These are phyloP conservation scores for Battus philenor DNA, from an alignment of 1,140 invertebrate species.

Conservation along the genomic window DNA sequence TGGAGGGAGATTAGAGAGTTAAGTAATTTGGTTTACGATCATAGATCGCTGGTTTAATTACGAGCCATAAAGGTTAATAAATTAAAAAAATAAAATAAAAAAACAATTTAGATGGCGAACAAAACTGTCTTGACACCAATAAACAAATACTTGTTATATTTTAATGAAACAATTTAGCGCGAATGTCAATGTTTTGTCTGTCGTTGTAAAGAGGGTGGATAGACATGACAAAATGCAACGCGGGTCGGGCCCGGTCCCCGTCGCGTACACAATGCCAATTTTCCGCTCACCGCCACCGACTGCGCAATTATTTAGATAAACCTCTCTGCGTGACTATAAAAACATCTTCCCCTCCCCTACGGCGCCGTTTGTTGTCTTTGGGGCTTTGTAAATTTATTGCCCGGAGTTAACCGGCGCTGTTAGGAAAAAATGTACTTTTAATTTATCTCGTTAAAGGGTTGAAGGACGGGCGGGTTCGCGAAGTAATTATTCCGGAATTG, in stretches of 20 bases:
- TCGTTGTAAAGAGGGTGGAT: slow-evolving; percentile 28
- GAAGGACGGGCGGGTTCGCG: slow-evolving; percentile 68
- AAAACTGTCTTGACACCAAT: neutral
- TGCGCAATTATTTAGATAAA: slow-evolving; percentile 75
- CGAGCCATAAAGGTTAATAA: no score
- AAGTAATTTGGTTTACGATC: no score
- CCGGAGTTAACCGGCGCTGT: slow-evolving; percentile 60
- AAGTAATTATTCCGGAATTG: slow-evolving; percentile 74
- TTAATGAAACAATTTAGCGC: slow-evolving; percentile 9
- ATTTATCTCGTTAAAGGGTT: slow-evolving; percentile 76
- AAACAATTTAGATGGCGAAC: no score
- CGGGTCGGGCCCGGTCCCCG: slow-evolving; percentile 23
- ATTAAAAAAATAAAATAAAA: no score
- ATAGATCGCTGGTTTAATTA: no score
- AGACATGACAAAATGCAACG: slow-evolving; percentile 34
- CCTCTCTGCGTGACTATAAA: slow-evolving; percentile 73
- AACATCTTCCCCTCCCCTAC: slow-evolving; percentile 65
- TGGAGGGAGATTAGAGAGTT: no score
- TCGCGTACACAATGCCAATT: slow-evolving; percentile 63
- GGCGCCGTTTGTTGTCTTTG: slow-evolving; percentile 67
- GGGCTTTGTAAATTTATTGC: slow-evolving; percentile 72
- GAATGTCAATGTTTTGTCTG: slow-evolving; percentile 24
- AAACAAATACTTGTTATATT: neutral
- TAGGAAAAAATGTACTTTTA: slow-evolving; percentile 75
- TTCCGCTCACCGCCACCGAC: slow-evolving; percentile 71